phyloP scores from a whole-genome alignment of 35 echinoderm and acorn worm species.

The Hemicentrotus pulcherrimus region DNA sequence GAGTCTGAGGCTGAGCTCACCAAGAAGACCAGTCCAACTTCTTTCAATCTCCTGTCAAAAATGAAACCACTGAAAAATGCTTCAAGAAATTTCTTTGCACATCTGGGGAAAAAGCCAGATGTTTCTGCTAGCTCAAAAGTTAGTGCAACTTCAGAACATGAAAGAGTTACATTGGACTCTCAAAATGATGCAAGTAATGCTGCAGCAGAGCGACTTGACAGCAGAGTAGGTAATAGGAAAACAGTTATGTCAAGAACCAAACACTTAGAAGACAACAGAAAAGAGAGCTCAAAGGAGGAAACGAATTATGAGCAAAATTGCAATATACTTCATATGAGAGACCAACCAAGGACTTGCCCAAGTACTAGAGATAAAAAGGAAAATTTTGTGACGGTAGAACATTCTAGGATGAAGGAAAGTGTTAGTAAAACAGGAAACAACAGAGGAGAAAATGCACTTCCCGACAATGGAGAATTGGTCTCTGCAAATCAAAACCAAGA shows the following conservation, averaged over 20 bases:
- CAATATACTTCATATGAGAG: not conserved
- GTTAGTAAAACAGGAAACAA: not conserved
- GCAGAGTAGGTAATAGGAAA: not conserved
- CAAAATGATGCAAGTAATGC: not conserved
- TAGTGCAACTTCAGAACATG: not conserved
- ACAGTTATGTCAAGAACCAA: not conserved
- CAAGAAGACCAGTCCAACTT: not conserved
- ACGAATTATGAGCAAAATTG: not conserved
- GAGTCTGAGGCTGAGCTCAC: not conserved
- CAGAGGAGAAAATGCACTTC: not conserved
- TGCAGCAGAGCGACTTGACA: not conserved
- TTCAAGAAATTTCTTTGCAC: not conserved
- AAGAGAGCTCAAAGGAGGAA: not conserved
- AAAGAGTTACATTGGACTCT: not conserved
- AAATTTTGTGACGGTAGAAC: not conserved
- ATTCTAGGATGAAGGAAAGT: not conserved
- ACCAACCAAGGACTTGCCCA: not conserved
- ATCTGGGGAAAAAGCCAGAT: not conserved
- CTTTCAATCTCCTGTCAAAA: slow-evolving; percentile 20
- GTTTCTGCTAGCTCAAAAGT: not conserved
- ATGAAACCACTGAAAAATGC: slow-evolving; percentile 31
- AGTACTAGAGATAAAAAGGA: not conserved
- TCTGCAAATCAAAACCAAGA: not conserved
- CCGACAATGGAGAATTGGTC: not conserved
- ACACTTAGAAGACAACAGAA: not conserved